These are phyloP conservation scores for Mesorhabditis belari DNA, from an alignment of 2,888 invertebrate genomes.

Conservation along the genomic window DNA sequence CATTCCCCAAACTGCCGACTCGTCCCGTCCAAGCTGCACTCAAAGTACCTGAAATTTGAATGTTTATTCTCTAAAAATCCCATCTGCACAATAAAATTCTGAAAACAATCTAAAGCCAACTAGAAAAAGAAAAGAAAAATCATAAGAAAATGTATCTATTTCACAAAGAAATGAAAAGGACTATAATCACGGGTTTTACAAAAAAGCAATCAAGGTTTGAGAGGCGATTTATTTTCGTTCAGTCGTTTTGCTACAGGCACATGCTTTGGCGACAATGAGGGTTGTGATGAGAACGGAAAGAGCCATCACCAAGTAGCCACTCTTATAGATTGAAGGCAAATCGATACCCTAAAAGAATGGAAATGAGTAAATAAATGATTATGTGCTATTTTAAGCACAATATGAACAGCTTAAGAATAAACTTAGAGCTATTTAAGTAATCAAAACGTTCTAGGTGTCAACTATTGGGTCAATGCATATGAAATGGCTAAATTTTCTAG, in stretches of 20 bases:
- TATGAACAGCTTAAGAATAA: no score
- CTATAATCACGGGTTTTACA: slow-evolving; percentile 6
- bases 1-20: not conserved
- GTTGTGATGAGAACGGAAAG: slow-evolving; percentile 42
- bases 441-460: no score
- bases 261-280: slow-evolving; percentile 36
- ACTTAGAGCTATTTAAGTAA: no score
- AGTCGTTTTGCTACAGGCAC: slow-evolving; percentile 20
- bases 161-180: not conserved
- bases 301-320: slow-evolving; percentile 49
- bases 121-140: not conserved
- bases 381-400: not conserved
- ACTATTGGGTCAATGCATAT: no score
- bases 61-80: not conserved
- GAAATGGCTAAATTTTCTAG: no score
- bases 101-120: no score
- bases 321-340: slow-evolving; percentile 38
- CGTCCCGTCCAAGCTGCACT: not conserved
- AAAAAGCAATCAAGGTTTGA: not conserved
- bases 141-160: not conserved
- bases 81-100: not conserved
- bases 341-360: slow-evolving; percentile 11
- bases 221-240: slow-evolving; percentile 11
- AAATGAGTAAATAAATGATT: not conserved
- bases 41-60: not conserved